Base-by-base conservation (phyloP, 1,140 invertebrate genomes). In the Ptiloglossa arizonensis region DNA sequence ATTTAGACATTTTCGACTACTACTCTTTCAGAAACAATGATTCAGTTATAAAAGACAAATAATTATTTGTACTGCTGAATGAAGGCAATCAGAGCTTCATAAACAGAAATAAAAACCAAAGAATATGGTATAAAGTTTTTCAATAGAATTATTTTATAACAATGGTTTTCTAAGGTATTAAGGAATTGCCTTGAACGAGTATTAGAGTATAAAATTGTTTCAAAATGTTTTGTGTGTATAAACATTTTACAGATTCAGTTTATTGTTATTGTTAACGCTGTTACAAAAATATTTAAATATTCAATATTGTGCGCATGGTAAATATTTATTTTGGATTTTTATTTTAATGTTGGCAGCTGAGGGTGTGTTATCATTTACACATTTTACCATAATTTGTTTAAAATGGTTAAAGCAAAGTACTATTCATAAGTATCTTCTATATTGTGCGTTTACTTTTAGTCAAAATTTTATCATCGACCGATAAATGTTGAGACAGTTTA, bases 261-360 rank as follows among this genome's bases (percentile, higher is more conserved):
- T 80, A 79, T 83, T 82, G 80, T 83, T 83, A 82, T 72, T 44
- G 76, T 27, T 83, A 80, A 74, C 57, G 67, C 57, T 60, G 24
- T 50, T 82, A 79, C 66, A 66, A 66, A 59, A 66, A 48, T 54
- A 63, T 67, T 67, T 5, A n/a, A 48, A 35, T 38, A 59, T 54
- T 62, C 48, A 54, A 17, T 79, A 35, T 79, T 27, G 9, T 27
- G 17, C 27, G 24, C 57, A 35, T 60, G 48, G 0, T 17, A 57
- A 59, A n/a, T 22, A 19, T 19, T 27, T 46, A 22, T 50, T 19
- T 41, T 17, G 11, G 13, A 35, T 41, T 59, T 59, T 69, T 54
- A 2, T 59, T 27, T 59, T 46, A 56, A 24, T 2, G 48, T 54
- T 74, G 19, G 5, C 48, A n/a, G 48, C 22, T 22, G 19, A 24